These are phyloP conservation scores for Neoniphon sammara DNA, from an alignment of 2,797 vertebrate species.

Conservation along the genomic window DNA sequence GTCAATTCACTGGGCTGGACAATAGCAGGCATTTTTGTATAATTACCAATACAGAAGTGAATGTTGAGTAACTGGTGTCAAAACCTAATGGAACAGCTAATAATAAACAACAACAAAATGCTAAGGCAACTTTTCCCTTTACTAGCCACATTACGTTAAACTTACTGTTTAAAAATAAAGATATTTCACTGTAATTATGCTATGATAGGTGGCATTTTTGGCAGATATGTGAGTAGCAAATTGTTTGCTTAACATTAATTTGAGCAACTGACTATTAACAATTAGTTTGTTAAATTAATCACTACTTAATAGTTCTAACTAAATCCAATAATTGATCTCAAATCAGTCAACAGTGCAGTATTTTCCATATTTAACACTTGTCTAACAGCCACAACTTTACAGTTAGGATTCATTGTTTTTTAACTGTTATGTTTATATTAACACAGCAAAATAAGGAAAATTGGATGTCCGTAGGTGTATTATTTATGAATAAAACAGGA, in stretches of 20 bases:
- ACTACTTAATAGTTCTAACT: background rate
- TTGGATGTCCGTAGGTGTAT: background rate
- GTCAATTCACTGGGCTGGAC: too few species aligned
- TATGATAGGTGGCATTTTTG: too few species aligned
- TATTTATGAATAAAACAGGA: background rate
- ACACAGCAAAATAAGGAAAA: background rate
- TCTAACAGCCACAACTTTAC: background rate
- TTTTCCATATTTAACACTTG: background rate
- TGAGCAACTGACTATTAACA: background rate
- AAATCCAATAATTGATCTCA: background rate
- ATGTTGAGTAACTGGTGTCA: too few species aligned
- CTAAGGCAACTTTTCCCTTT: too few species aligned
- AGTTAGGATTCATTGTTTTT: background rate
- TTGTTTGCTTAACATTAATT: too few species aligned
- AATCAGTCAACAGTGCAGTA: background rate
- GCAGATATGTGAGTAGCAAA: too few species aligned
- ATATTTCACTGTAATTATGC: too few species aligned
- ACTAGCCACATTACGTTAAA: background rate
- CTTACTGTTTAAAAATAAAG: too few species aligned
- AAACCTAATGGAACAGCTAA: too few species aligned
- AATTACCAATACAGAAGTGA: background rate
- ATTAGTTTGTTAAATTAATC: background rate
- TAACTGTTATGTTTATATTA: background rate
- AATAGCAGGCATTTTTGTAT: background rate
- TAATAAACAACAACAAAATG: too few species aligned